Evolutionary conservation across 2,888 invertebrate genomes (phyloP), one percentile per base, ranked within the genome.

Genomic region (Macropis europaea): DNA sequence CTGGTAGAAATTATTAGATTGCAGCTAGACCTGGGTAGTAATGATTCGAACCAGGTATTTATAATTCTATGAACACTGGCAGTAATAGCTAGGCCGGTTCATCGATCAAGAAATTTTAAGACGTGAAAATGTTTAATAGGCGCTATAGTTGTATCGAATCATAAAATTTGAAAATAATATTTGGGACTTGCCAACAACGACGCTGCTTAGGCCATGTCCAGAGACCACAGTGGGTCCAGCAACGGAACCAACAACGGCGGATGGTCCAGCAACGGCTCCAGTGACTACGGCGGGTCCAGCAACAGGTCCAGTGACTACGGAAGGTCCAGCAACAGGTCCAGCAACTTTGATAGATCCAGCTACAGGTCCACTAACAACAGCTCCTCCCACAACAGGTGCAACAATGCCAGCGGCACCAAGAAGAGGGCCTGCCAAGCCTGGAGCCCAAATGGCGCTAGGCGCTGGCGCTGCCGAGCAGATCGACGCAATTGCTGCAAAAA

Each of bases 301-400:
- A 0, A 88, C 86, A 2, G 87, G 82, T 17, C 85, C 85, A 1
- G 84, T 83, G 2, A 88, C 84, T 0, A 85, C 73, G 1, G 88
- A 83, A 0, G 86, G 84, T n/a, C 87, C 88, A 56, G 88, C 86
- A 13, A 88, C 86, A 7, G 89, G 86, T 2, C 89, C 89, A 24
- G 85, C 82, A 2, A 89, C 88, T 34, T 82, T 85, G 2, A 80
- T 85, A 0, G 85, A 81, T 40, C 87, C 87, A 28, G 86, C 82
- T 1, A 84, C 86, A 0, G 88, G 74, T 0, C 89, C 89, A 28
- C 87, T 76, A 13, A 88, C 86, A 17, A 86, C 83, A 0, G 71
- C 75, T 19, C 88, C 83, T 19, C 88, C 89, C 17, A 83, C 82
- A 0, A 85, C 77, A 2, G 88, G 88, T 26, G 88, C 89, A 7